Conservation (phyloP, 2,888 invertebrate species). For the Limulus polyphemus region DNA sequence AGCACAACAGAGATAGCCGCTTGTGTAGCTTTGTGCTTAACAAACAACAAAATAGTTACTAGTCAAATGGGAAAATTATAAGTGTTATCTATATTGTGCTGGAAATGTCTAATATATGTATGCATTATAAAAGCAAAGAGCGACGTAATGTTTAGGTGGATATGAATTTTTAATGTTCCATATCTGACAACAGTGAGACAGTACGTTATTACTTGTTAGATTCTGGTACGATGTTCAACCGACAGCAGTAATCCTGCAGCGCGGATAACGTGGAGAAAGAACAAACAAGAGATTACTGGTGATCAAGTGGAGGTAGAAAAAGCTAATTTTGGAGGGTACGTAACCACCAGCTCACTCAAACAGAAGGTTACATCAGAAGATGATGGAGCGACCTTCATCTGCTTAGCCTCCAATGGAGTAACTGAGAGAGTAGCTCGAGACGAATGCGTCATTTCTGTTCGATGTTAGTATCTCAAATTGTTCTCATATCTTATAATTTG, state of each 20-base stretch:
- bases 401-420: slow-evolving; percentile 75
- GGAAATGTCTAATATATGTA: too few species aligned
- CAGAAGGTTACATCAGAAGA: slow-evolving; percentile 65
- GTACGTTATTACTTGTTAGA: slow-evolving; percentile 3
- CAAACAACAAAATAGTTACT: too few species aligned
- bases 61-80: too few species aligned
- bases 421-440: slow-evolving; percentile 74
- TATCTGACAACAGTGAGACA: background rate
- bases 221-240: slow-evolving; percentile 53
- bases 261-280: slow-evolving; percentile 72
- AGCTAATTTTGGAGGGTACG: slow-evolving; percentile 60
- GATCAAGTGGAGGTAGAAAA: slow-evolving; percentile 44
- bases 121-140: too few species aligned
- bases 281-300: slow-evolving; percentile 67
- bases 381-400: slow-evolving; percentile 75
- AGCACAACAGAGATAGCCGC: too few species aligned
- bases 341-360: slow-evolving; percentile 44
- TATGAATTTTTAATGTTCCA: background rate
- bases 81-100: too few species aligned
- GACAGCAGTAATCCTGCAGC: slow-evolving; percentile 86
- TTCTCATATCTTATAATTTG: too few species aligned
- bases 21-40: too few species aligned
- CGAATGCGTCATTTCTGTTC: slow-evolving; percentile 67
- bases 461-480: slow-evolving; percentile 56
- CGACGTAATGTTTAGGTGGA: too few species aligned